phyloP scores from a whole-genome alignment of 2,797 vertebrate genomes.

The Melanotaenia boesemani region DNA sequence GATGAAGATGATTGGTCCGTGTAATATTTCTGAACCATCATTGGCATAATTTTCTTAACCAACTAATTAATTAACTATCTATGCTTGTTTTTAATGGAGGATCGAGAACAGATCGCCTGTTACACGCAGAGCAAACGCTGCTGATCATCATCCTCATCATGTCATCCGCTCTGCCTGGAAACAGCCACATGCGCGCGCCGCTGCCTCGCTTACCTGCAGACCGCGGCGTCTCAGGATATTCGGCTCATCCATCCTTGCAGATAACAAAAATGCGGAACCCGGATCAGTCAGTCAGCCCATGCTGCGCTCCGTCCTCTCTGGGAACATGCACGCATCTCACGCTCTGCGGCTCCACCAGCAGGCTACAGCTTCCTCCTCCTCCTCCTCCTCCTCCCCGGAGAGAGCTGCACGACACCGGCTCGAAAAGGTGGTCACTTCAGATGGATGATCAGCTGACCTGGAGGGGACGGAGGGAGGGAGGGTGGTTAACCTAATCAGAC shows the following conservation, averaged over 20 bases:
- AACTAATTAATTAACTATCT: too few relatives aligned
- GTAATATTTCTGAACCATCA: too few relatives aligned
- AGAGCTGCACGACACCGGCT: slow-evolving; percentile 21
- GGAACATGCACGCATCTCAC: too few relatives aligned
- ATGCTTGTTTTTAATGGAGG: too few relatives aligned
- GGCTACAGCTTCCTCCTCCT: too few relatives aligned
- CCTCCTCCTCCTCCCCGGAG: slow-evolving; percentile 14
- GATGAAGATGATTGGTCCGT: neutral
- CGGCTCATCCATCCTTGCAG: slow-evolving; percentile 79
- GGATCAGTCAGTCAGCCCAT: slow-evolving; percentile 58
- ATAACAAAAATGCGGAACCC: slow-evolving; percentile 14
- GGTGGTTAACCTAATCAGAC: slow-evolving; percentile 7
- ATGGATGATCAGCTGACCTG: slow-evolving; percentile 47
- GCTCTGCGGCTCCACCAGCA: neutral
- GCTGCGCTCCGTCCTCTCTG: slow-evolving; percentile 25
- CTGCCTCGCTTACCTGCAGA: slow-evolving; percentile 75
- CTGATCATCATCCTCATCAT: slow-evolving; percentile 8
- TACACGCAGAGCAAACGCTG: neutral
- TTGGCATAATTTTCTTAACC: too few relatives aligned
- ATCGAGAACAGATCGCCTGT: too few relatives aligned
- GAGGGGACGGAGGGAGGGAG: too few relatives aligned
- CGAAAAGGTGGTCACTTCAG: slow-evolving; percentile 19
- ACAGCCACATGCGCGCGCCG: slow-evolving; percentile 3
- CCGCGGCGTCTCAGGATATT: slow-evolving; percentile 84
- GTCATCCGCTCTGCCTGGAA: slow-evolving; percentile 31